Evolutionary conservation across 2,797 vertebrate genomes (phyloP).

Genomic region (Linurgus olivaceus): DNA sequence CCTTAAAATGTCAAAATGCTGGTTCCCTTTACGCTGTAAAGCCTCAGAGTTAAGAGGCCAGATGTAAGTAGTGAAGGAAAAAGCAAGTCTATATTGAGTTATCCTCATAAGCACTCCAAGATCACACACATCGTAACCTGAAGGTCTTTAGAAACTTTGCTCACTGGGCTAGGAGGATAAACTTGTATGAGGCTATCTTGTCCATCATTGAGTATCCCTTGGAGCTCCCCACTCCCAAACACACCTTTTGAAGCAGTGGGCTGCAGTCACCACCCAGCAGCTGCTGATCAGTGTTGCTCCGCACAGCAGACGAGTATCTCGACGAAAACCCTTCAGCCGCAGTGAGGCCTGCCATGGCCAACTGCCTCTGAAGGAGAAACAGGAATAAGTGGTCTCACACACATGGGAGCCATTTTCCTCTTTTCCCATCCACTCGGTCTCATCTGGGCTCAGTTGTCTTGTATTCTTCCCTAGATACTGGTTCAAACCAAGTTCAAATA

Average conservation of each 20-base stretch:
- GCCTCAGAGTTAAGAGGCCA: not conserved
- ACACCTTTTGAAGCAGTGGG: slow-evolving; percentile 91
- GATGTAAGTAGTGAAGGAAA: not conserved
- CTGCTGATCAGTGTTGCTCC: slow-evolving; percentile 85
- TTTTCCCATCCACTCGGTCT: not conserved
- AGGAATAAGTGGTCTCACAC: not conserved
- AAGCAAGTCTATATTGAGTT: not conserved
- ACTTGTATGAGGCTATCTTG: not conserved
- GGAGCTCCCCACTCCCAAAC: not conserved
- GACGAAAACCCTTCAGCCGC: slow-evolving; percentile 81
- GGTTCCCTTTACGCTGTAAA: not conserved
- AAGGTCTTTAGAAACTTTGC: not conserved
- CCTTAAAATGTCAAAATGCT: not conserved
- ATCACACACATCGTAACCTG: not conserved
- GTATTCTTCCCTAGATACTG: not conserved
- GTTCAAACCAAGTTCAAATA: not conserved
- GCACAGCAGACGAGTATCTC: slow-evolving; percentile 83
- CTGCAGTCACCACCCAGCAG: slow-evolving; percentile 89
- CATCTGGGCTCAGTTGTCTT: not conserved
- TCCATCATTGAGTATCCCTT: not conserved
- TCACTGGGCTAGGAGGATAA: not conserved
- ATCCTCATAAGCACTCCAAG: not conserved
- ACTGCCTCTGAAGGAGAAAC: slow-evolving; percentile 76
- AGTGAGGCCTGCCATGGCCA: slow-evolving; percentile 93
- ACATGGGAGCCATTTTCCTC: not conserved